Base-by-base conservation (phyloP, 1,140 invertebrate genomes). In the Chrysopa pallens region DNA sequence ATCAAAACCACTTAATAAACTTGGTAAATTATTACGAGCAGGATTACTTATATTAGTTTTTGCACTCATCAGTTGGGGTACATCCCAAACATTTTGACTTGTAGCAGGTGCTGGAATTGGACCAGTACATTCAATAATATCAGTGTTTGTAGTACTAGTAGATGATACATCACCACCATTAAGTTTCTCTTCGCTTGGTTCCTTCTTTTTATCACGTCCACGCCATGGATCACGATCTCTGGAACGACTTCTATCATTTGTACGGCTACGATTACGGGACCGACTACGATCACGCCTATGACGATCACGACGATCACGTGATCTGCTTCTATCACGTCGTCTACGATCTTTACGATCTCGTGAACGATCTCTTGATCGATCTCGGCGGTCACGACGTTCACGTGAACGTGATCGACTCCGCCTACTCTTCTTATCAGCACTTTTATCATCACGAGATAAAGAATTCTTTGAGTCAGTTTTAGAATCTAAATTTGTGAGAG, bases 231-330 rank as follows among this genome's bases (percentile, higher is more conserved):
- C 58, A 31, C 58, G 52, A 13, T 54, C 53, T 44, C 55, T 52
- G 14, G 54, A 55, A 7, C 56, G 42, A 36, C 53, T 53, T 36
- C 61, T 50, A 44, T 65, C 60, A 0, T 66, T 55, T 17, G 59
- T 48, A 36, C 60, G 56, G 9, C 60, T 61, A 15, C 70, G 57
- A 14, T 75, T 67, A 8, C 69, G 53, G 42, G 67, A 68, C 4
- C 72, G 59, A 40, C 69, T 69, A 8, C 70, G 58, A 13, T 72
- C 71, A 7, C 70, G 54, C 11, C 64, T 57, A n/a, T 63, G 53
- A 28, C 63, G 51, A 8, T 68, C 67, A 8, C 67, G 57, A 7
- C 67, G 55, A 37, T 66, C 62, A 2, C 64, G 52, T 0, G 66
- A 69, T 27, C 55, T 56, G 0, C 63, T 61, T 0, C 61, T 48